These are phyloP conservation scores for Oscheius sp. DNA, from an alignment of 2,888 invertebrate species.

Conservation along the genomic window DNA sequence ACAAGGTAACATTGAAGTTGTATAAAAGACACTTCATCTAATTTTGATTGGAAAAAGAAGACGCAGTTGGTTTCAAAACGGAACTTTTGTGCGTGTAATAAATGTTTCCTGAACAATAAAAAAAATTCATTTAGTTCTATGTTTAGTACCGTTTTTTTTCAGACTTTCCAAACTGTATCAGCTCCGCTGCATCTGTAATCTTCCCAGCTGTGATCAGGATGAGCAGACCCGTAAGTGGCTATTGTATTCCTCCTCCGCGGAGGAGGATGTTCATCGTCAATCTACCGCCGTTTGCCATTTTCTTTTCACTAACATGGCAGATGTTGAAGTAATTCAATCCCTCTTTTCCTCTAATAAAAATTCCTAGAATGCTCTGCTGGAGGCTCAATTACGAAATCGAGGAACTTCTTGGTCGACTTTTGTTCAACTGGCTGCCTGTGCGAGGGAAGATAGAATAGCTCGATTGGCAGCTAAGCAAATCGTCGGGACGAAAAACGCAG, in stretches of 20 bases:
- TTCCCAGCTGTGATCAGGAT: constrained; percentile 60
- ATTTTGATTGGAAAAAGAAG: too few relatives aligned
- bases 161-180: constrained; percentile 66
- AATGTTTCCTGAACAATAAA: too few relatives aligned
- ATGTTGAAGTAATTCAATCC: constrained; percentile 31
- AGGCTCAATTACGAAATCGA: constrained; percentile 40
- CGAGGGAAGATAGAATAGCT: constrained; percentile 59
- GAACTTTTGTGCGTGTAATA: too few relatives aligned
- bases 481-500: constrained; percentile 63
- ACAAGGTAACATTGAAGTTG: too few relatives aligned
- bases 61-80: too few relatives aligned
- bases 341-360: too few relatives aligned
- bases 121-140: too few relatives aligned
- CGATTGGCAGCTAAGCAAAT: constrained; percentile 56
- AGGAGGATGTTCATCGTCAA: constrained; percentile 65
- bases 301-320: constrained; percentile 46
- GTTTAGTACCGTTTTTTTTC: constrained; percentile 1
- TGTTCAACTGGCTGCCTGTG: constrained; percentile 65
- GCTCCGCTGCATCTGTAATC: constrained; percentile 65
- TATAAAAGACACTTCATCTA: too few relatives aligned
- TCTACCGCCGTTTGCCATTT: constrained; percentile 66
- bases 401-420: constrained; percentile 57
- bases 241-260: constrained; percentile 54
- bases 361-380: constrained; percentile 53
- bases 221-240: constrained; percentile 57